These are phyloP conservation scores for Limonius californicus DNA, from an alignment of 1,140 invertebrate species.

Conservation along the genomic window DNA sequence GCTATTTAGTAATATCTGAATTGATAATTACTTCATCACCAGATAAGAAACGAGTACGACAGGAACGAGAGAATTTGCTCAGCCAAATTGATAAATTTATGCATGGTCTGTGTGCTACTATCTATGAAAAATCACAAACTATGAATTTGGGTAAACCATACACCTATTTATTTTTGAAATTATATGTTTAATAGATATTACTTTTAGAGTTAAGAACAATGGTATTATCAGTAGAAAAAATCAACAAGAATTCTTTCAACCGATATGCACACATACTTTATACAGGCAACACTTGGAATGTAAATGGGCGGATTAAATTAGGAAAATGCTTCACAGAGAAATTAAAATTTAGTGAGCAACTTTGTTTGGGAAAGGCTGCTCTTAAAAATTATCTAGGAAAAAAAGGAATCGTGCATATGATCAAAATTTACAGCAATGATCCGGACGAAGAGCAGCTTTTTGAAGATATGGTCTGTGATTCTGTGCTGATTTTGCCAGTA, in stretches of 20 bases:
- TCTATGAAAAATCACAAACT: not conserved
- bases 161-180: not conserved
- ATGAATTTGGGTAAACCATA: constrained; percentile 11
- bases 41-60: not conserved
- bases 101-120: not conserved
- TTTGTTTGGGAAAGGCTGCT: constrained; percentile 16
- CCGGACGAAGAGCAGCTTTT: not conserved
- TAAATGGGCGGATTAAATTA: constrained; percentile 13
- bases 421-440: not conserved
- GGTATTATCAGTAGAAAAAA: constrained; percentile 15
- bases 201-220: constrained; percentile 12
- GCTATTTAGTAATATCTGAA: constrained; percentile 19
- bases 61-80: constrained; percentile 15
- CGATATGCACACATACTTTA: constrained; percentile 12
- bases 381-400: constrained; percentile 19
- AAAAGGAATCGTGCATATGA: constrained; percentile 4
- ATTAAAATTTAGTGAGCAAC: not conserved
- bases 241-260: constrained; percentile 6
- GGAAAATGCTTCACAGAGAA: not conserved
- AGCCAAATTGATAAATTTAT: constrained; percentile 17
- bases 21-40: constrained; percentile 17
- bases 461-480: not conserved
- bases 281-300: constrained; percentile 15
- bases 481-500: not conserved
- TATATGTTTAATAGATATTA: too few relatives aligned